Evolutionary conservation across 2,888 invertebrate genomes (phyloP), one percentile per base, ranked within the genome.

Genomic region (Chironomus tentans): DNA sequence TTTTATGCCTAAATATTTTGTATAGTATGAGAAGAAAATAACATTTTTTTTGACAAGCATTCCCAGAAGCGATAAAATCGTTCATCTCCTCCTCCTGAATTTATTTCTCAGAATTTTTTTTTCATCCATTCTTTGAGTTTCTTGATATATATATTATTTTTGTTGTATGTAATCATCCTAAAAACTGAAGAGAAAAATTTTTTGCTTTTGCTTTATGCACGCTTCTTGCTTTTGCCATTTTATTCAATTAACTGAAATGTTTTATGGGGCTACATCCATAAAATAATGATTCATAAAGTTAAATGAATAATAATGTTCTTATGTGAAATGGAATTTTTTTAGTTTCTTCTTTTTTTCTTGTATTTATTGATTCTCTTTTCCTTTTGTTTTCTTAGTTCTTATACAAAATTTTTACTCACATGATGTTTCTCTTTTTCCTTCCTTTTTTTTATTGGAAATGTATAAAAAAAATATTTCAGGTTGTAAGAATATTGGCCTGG

Each of bases 401-500:
- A 38, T 10, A 10, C 15, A 12, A 56, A n/a, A 56, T 56, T 56
- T 56, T 38, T 10, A 38, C 38, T 38, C 38, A 38, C 38, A 38
- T 38, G 38, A 56, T 56, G 18, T 13, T 56, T 56, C 18, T 56
- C 56, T 56, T 18, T 56, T 15, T 56, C n/a, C 15, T 50, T 10
- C 50, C 5, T 15, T n/a, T 1, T 48, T 48, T 48, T n/a, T 3
- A n/a, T n/a, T 48, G 12, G 48, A 48, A 68, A 68, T 18, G 50
- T 48, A 50, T 18, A 28, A 28, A 3, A 4, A 28, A 4, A 28
- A 38, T 38, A 38, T 10, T 22, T 62, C 72, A 83, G 84, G 84
- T 84, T 56, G 79, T 88, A 78, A 88, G 90, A 82, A 93, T 95
- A 81, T 86, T 94, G 78, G 90, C 91, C 68, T 94, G 94, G 94